Conservation (phyloP, 2,797 vertebrate genomes). For the Tachyglossus aculeatus region DNA sequence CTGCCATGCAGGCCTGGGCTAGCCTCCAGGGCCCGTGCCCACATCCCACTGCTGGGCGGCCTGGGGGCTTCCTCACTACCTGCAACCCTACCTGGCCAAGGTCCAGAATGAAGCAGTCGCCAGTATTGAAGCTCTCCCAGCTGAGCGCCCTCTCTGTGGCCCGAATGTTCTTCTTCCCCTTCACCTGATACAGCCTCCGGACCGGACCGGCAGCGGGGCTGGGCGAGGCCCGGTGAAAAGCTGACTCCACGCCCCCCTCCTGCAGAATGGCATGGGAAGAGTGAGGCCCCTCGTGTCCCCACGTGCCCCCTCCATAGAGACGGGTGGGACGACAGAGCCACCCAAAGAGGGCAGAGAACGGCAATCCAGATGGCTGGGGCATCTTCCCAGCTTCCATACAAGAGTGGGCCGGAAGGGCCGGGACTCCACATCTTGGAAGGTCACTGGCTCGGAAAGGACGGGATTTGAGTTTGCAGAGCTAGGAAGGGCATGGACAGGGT, state of each 20-base stretch:
- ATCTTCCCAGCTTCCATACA: no score
- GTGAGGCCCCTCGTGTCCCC: not conserved
- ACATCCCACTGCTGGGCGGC: no score
- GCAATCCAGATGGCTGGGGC: no score
- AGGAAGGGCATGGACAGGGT: no score
- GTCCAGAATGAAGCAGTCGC: conserved; percentile 93
- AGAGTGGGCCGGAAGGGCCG: no score
- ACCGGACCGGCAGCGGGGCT: conserved; percentile 54
- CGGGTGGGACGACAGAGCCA: no score
- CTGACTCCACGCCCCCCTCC: conserved; percentile 89
- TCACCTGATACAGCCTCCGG: conserved; percentile 86
- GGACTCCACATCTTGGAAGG: no score
- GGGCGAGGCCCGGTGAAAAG: conserved; percentile 74
- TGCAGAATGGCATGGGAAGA: conserved; percentile 44
- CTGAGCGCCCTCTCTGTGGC: conserved; percentile 81
- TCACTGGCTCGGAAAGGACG: accelerated
- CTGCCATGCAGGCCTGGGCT: no score
- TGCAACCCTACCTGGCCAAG: conserved; percentile 70
- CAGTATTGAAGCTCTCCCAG: conserved; percentile 91
- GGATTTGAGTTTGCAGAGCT: no score
- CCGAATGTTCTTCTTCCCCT: conserved; percentile 88
- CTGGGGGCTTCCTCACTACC: not conserved
- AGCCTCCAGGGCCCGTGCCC: no score
- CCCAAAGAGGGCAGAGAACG: no score
- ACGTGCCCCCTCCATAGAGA: not conserved